Evolutionary conservation across 2,113 vertebrate species (phyloP).

Genomic region (Phylloscopus trochiloides): DNA sequence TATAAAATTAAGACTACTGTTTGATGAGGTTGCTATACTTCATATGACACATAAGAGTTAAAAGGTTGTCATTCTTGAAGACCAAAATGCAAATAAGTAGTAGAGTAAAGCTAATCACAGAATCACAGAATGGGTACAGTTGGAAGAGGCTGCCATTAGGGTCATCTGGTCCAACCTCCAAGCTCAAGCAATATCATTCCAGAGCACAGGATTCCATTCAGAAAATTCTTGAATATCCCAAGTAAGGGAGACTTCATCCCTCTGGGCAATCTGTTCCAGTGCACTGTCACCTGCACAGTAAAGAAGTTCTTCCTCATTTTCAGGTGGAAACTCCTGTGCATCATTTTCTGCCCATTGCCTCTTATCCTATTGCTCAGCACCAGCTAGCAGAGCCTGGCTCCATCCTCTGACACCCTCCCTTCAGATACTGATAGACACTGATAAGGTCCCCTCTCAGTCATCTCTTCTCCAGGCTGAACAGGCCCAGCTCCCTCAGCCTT

Average conservation of each 20-base stretch:
- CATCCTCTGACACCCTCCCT: neutral
- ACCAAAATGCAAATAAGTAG: neutral
- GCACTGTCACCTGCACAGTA: neutral
- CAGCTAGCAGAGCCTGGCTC: neutral
- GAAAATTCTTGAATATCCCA: neutral
- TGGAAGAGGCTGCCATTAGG: neutral
- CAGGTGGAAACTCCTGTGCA: neutral
- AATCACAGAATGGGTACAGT: neutral
- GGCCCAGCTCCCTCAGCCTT: neutral
- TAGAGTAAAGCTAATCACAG: neutral
- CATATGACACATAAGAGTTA: neutral
- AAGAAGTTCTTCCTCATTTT: neutral
- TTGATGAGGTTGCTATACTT: neutral
- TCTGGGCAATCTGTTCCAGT: neutral
- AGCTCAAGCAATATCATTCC: rapidly evolving
- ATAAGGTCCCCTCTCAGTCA: rapidly evolving
- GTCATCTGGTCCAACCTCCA: neutral
- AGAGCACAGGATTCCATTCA: neutral
- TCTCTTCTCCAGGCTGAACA: neutral
- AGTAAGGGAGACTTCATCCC: neutral
- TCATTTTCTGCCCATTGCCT: neutral
- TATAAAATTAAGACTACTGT: neutral
- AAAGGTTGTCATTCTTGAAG: neutral
- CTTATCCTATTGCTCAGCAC: neutral
- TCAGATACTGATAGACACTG: neutral